Evolutionary conservation across 2,797 vertebrate species (phyloP).

Genomic region (Carapus acus): DNA sequence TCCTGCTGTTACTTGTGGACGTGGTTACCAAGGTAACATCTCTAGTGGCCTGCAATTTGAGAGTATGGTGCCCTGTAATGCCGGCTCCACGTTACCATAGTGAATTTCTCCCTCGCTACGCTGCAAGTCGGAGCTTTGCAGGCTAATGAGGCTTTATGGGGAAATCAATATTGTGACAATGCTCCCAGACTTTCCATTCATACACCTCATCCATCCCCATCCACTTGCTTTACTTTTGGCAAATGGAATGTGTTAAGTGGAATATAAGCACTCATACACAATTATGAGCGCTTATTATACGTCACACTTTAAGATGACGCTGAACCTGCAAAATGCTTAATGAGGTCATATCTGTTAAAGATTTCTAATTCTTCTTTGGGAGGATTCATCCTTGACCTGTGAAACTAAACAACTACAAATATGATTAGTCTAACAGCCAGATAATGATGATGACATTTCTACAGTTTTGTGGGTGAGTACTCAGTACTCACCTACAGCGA

Average conservation of each 20-base stretch:
- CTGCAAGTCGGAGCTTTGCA: constrained; percentile 43
- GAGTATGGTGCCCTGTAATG: constrained; percentile 61
- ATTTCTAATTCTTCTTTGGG: too few relatives aligned
- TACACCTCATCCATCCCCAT: constrained; percentile 25
- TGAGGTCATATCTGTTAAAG: neutral
- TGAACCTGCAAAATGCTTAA: neutral
- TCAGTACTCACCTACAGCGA: too few relatives aligned
- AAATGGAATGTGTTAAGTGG: constrained; percentile 9
- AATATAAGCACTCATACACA: neutral
- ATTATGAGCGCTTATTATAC: too few relatives aligned
- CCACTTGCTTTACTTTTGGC: constrained; percentile 12
- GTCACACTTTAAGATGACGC: too few relatives aligned
- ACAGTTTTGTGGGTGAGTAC: too few relatives aligned
- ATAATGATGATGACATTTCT: too few relatives aligned
- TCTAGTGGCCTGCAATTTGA: constrained; percentile 67
- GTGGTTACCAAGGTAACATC: constrained; percentile 75
- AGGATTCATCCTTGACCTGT: too few relatives aligned
- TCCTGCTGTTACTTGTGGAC: constrained; percentile 61
- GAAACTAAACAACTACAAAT: too few relatives aligned
- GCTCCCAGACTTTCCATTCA: constrained; percentile 40
- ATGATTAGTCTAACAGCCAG: too few relatives aligned
- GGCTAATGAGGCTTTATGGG: constrained; percentile 55
- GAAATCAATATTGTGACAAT: constrained; percentile 59
- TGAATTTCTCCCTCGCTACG: constrained; percentile 52
- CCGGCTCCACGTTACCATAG: constrained; percentile 62